Evolutionary conservation across 92 coral and sea anemone genomes (phyloP).

Genomic region (Bergia sp.): DNA sequence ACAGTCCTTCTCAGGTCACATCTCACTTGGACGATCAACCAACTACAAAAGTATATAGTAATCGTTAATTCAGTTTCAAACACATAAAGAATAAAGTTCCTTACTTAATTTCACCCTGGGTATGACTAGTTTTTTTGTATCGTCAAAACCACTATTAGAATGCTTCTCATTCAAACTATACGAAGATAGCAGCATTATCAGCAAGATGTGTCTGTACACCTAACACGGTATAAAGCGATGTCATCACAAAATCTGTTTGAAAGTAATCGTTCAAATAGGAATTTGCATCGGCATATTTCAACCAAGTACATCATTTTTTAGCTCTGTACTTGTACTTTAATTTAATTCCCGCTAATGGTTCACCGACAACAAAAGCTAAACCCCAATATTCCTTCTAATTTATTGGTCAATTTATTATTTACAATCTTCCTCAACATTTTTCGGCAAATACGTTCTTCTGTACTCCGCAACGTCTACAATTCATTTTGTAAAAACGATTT

Average conservation of each 20-base stretch:
- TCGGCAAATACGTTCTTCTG: conserved; percentile 11
- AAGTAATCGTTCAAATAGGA: not conserved
- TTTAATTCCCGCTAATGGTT: conserved; percentile 31
- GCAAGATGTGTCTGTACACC: not conserved
- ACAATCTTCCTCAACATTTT: conserved; percentile 12
- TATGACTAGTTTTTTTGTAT: too few species aligned
- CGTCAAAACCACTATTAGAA: not conserved
- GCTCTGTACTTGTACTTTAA: not conserved
- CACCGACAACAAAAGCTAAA: not conserved
- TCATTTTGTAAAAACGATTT: conserved; percentile 21
- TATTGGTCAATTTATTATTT: conserved; percentile 40
- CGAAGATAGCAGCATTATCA: too few species aligned
- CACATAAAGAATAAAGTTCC: not conserved
- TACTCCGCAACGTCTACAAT: conserved; percentile 10
- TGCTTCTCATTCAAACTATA: not conserved
- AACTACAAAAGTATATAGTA: not conserved
- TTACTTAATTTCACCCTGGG: not conserved
- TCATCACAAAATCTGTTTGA: too few species aligned
- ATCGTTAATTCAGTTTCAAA: not conserved
- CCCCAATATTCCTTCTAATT: conserved; percentile 37
- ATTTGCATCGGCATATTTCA: conserved; percentile 5
- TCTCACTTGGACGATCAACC: too few species aligned
- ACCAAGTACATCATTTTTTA: not conserved
- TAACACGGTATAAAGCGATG: not conserved
- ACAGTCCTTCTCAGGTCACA: too few species aligned